Evolutionary conservation across 2,113 vertebrate genomes (phyloP), one percentile per base, ranked within the genome.

Genomic region (Petrocephalus zakoni): DNA sequence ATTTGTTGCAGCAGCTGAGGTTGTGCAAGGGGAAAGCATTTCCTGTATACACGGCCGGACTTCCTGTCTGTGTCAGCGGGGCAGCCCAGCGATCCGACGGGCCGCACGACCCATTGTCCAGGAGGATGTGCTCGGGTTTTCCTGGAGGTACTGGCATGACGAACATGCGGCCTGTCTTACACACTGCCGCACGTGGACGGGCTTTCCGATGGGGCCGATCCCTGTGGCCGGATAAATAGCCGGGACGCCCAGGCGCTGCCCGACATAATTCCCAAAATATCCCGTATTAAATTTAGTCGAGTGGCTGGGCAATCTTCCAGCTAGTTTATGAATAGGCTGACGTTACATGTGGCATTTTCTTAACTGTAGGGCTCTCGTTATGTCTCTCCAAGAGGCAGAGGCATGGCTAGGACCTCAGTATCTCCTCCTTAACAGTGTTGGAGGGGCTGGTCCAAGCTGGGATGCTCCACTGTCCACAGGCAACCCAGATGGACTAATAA

Each of bases 221-320:
- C 95, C 94, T 95, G 93, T 95, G 94, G 93, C 94, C 95, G 94
- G 94, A 95, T 95, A 94, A 94, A 91, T 94, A 88, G 91, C 92
- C 90, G 92, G 93, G 94, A 93, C 92, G 91, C 93, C 92, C 92
- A 90, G 90, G 90, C 91, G 90, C 92, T 93, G 93, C 92, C 95
- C 95, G 89, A 95, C 95, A 95, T 94, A 95, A 94, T 94, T 29
- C 95, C 94, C 96, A 96, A 94, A 92, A 87, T 64, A 34, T 89
- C 89, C 94, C 91, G 91, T 91, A 89, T 91, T 89, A 88, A 88
- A 96, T 96, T 95, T 68, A 68, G 86, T n/a, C 29, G 52, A 42
- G 53, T 34, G 25, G 53, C 56, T 8, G 85, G 56, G 85, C 85
- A 37, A 22, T 61, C 34, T 87, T 55, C 34, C 53, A 61, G 21